Percentiles rank a stretch among this genome's conserved stretches.
These are phyloP conservation scores for Plectropomus leopardus DNA, from an alignment of 2,113 vertebrate genomes.

Conservation along the genomic window DNA sequence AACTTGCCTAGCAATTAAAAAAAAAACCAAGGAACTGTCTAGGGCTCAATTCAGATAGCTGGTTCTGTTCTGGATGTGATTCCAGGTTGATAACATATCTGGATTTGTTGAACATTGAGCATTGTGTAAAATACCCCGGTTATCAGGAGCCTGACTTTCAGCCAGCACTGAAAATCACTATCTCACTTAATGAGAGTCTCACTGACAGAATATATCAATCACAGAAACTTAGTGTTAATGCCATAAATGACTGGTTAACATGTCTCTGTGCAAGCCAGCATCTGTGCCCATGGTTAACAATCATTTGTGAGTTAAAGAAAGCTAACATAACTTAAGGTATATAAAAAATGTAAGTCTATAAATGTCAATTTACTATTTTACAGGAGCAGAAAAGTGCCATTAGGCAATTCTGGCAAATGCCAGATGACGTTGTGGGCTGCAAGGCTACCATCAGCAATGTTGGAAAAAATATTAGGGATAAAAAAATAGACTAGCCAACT, in stretches of 20 bases:
- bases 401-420: too few species aligned
- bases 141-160: not conserved
- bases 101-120: not conserved
- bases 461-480: too few species aligned
- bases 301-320: not conserved
- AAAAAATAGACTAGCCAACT: too few species aligned
- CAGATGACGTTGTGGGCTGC: too few species aligned
- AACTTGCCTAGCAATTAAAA: too few species aligned
- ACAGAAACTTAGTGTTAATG: not conserved
- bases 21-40: not conserved
- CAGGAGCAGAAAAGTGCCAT: too few species aligned
- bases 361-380: too few species aligned
- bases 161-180: not conserved
- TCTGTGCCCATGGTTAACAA: not conserved
- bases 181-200: not conserved
- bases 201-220: not conserved
- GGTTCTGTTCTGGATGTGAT: not conserved
- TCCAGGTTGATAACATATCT: not conserved
- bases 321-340: too few species aligned
- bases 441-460: too few species aligned
- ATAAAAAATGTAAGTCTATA: too few species aligned
- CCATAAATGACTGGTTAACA: not conserved
- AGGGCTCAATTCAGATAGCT: not conserved
- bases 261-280: not conserved
- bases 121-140: too few species aligned